Base-by-base conservation (phyloP, 2,888 invertebrate species). In the Piscicola geometra region DNA sequence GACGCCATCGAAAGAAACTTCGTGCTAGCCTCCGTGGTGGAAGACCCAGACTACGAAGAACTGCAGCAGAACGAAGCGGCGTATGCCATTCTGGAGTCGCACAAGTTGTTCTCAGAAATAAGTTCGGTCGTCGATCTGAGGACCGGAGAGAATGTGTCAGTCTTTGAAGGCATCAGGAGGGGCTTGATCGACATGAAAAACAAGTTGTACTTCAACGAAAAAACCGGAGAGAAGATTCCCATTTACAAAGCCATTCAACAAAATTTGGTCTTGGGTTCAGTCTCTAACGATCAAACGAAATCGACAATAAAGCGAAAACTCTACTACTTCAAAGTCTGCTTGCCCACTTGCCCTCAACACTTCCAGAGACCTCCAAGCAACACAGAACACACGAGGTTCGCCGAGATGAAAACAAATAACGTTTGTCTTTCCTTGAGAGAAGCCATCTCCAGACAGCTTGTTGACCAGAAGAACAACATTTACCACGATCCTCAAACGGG, bases 101-200 rank as follows among this genome's bases (percentile, higher is more conserved):
- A 79, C 0, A 66, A 76, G 28, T 70, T 50, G 25, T 76, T 78
- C 30, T 64, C 77, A 0, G 77, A 78, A 52, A 79, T 80, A 25
- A 70, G 76, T 50, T 64, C 74, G 15, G 79, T 93, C 81, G 89
- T 89, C 71, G 91, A 92, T 81, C 86, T 87, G 79, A 87, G 91
- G 89, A 87, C 87, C 41, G 84, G 86, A 35, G 85, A 93, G 84
- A 89, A 91, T 79, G 88, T 98, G 82, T 94, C 95, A 21, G 91
- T 98, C 72, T 91, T 93, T 80, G 94, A 98, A 86, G 97, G 96
- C 12, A 93, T 97, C 79, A 90, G 91, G 80, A 89, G 92, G 86
- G 90, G 94, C 80, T 90, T 97, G 79, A 88, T 98, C 76, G 95
- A 98, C 85, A 81, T 86, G 0, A 81, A 83, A 72, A 83, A 84